Percentiles rank a stretch among this genome's conserved stretches.
phyloP scores from a whole-genome alignment of 2,888 invertebrate species.

The Aphrophora alni region DNA sequence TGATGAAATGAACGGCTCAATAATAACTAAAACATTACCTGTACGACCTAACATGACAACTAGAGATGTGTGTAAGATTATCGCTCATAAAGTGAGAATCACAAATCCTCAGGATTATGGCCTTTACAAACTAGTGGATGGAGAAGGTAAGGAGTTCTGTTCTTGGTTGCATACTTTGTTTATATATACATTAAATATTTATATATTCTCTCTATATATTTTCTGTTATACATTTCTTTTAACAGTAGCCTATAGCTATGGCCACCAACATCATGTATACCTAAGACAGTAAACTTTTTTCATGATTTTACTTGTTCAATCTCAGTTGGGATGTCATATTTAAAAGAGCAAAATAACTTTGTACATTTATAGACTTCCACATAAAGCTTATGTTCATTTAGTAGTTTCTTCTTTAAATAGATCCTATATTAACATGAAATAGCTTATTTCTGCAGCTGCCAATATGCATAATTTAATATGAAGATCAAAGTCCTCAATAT shows the following conservation, averaged over 20 bases:
- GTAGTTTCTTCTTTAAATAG: too few relatives aligned
- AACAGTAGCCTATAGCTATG: not conserved
- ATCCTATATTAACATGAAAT: too few relatives aligned
- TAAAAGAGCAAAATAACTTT: too few relatives aligned
- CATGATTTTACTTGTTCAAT: too few relatives aligned
- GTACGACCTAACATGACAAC: conserved; percentile 93
- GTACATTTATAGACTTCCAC: too few relatives aligned
- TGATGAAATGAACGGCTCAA: conserved; percentile 91
- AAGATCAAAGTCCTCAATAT: too few relatives aligned
- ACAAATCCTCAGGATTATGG: conserved; percentile 97
- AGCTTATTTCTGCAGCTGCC: too few relatives aligned
- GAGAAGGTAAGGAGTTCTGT: conserved; percentile 72
- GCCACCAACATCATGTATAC: not conserved
- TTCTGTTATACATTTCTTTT: not conserved
- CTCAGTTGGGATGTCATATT: too few relatives aligned
- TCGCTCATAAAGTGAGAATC: conserved; percentile 93
- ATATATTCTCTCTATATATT: not conserved
- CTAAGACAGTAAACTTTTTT: too few relatives aligned
- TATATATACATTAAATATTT: not conserved
- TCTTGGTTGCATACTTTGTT: too few relatives aligned
- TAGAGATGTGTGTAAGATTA: conserved; percentile 90
- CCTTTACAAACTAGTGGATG: conserved; percentile 86
- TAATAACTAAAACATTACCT: conserved; percentile 90
- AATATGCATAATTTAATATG: too few relatives aligned
- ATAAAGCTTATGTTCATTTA: too few relatives aligned